Conservation (phyloP, 2,888 invertebrate species). For the Trisateles emortualis region DNA sequence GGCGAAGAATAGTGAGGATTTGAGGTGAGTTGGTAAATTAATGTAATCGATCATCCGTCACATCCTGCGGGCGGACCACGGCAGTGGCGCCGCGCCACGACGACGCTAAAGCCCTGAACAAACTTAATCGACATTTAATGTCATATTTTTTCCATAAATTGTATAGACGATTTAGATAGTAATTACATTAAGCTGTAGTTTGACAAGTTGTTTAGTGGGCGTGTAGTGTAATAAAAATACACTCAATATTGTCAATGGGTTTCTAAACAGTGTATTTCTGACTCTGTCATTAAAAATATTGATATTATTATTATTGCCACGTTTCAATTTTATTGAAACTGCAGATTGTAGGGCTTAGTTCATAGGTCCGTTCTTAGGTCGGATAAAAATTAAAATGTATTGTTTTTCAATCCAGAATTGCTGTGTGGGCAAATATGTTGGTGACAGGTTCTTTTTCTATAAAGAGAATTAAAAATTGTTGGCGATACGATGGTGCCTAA, state of each 20-base stretch:
- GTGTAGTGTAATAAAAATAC: not conserved
- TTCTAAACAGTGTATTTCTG: not conserved
- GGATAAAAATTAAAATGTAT: too few species aligned
- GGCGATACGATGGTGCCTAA: too few species aligned
- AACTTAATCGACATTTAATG: conserved; percentile 64
- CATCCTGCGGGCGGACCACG: conserved; percentile 19
- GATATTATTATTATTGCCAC: too few species aligned
- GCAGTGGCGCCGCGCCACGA: not conserved
- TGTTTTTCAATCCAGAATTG: too few species aligned
- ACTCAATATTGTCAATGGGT: not conserved
- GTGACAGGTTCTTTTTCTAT: too few species aligned
- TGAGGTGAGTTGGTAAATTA: conserved; percentile 71
- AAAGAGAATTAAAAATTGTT: too few species aligned
- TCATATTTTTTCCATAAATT: conserved; percentile 44
- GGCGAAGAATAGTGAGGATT: conserved; percentile 61
- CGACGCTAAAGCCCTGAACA: conserved; percentile 27
- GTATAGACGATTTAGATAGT: conserved; percentile 9
- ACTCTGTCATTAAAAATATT: too few species aligned
- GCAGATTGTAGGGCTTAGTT: too few species aligned
- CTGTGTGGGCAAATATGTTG: too few species aligned
- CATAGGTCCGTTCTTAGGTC: too few species aligned
- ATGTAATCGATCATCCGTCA: conserved; percentile 42
- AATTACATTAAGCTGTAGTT: not conserved
- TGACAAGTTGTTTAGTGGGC: not conserved
- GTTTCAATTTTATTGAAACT: too few species aligned